Conservation (phyloP, 2,888 invertebrate genomes). For the Cephonodes hylas region DNA sequence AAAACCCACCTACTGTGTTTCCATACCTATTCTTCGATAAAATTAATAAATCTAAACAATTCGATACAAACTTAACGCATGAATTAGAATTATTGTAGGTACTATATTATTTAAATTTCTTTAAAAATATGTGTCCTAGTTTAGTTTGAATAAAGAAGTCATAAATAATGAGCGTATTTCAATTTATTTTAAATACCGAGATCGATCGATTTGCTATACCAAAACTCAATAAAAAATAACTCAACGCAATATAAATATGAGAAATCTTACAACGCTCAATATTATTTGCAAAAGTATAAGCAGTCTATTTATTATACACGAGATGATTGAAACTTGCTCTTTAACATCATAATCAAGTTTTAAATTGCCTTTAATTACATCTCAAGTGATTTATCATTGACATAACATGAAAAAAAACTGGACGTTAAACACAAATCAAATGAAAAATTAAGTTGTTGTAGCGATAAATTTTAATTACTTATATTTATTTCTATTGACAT, state of each 20-base stretch:
- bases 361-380: not conserved
- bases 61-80: not conserved
- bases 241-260: not conserved
- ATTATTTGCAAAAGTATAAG: not conserved
- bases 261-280: not conserved
- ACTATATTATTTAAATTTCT: too few species aligned
- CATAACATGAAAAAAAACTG: conserved; percentile 19
- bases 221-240: not conserved
- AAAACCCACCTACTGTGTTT: conserved; percentile 16
- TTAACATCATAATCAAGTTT: conserved; percentile 11
- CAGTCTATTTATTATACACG: not conserved
- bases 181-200: too few species aligned
- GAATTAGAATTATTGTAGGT: too few species aligned
- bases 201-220: too few species aligned
- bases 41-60: not conserved
- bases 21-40: not conserved
- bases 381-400: conserved; percentile 22
- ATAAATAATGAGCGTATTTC: too few species aligned
- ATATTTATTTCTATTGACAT: conserved; percentile 11
- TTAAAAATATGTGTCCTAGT: too few species aligned
- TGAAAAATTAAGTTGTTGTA: conserved; percentile 22
- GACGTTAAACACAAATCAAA: conserved; percentile 19
- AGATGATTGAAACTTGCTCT: not conserved
- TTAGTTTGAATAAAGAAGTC: too few species aligned
- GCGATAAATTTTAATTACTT: conserved; percentile 25